Base-by-base conservation (phyloP, 2,113 vertebrate species). In the Esox niger region DNA sequence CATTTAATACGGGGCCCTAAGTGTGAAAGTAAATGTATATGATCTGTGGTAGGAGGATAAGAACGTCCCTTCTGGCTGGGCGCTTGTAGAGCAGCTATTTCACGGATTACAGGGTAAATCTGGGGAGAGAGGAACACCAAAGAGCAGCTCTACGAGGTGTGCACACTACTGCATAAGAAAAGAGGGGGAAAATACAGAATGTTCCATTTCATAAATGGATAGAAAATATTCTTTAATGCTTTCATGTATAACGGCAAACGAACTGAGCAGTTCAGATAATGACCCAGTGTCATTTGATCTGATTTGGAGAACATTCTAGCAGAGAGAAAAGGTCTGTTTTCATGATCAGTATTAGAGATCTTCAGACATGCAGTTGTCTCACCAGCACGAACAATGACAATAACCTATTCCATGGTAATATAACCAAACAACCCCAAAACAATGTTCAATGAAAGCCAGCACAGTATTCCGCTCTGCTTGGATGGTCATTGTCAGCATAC, bases 191-290 rank as follows among this genome's bases (percentile, higher is more conserved):
- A 55, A 65, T 54, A 64, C 75, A 61, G 68, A 75, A 74, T 79
- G 70, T 78, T 80, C 71, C 76, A 79, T 85, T 70, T 73, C 71
- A 79, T 77, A 84, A 76, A 82, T 69, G 74, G 71, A 80, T 71
- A 77, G 76, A 60, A 81, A 73, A 85, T 77, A 79, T 73, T 80
- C 62, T 79, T 80, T 71, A 78, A 85, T 25, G 57, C 74, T 79
- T 62, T 78, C 74, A 78, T 57, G 71, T 26, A 84, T 68, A 69
- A 73, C 62, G 21, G 62, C 23, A 54, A 20, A 73, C 65, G 66
- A 72, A 67, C 59, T 26, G 58, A 72, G 71, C 47, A 32, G 74
- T 55, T 84, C 74, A 71, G 79, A 76, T 83, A 64, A 68, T n/a
- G n/a, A n/a, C n/a, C n/a, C 74, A 64, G 67, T 64, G 43, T 66